These are phyloP conservation scores for Salmo trutta DNA, from an alignment of 2,797 vertebrate genomes.

Conservation along the genomic window DNA sequence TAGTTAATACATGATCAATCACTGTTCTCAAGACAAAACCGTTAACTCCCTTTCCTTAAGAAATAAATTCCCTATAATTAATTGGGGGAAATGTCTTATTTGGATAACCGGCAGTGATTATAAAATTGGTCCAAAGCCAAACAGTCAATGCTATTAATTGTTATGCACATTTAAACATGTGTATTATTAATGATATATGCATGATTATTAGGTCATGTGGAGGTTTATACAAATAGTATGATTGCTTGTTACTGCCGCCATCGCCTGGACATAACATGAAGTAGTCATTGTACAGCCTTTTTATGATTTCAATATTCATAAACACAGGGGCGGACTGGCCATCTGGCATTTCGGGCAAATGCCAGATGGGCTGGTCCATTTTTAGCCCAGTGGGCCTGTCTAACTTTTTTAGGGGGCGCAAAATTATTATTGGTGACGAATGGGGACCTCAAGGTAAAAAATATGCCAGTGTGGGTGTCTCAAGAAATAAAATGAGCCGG, in stretches of 20 bases:
- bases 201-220: slow-evolving; percentile 18
- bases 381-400: no score
- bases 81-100: not conserved
- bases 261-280: slow-evolving; percentile 35
- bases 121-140: not conserved
- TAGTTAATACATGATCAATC: not conserved
- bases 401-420: no score
- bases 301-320: not conserved
- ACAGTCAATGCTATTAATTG: not conserved
- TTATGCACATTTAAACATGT: not conserved
- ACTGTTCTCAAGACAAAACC: not conserved
- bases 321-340: not conserved
- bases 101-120: not conserved
- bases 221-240: slow-evolving; percentile 21
- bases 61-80: not conserved
- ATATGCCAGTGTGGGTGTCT: no score
- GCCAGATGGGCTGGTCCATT: no score
- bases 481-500: no score
- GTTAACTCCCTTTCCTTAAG: not conserved
- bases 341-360: no score
- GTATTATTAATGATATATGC: not conserved
- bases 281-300: not conserved
- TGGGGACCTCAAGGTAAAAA: no score
- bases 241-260: slow-evolving; percentile 55
- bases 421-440: no score